A percentile compares a stretch with the other conserved stretches of the same genome.
These are phyloP conservation scores for Dichetophora obliterata DNA, from an alignment of 2,888 invertebrate species.

Conservation along the genomic window DNA sequence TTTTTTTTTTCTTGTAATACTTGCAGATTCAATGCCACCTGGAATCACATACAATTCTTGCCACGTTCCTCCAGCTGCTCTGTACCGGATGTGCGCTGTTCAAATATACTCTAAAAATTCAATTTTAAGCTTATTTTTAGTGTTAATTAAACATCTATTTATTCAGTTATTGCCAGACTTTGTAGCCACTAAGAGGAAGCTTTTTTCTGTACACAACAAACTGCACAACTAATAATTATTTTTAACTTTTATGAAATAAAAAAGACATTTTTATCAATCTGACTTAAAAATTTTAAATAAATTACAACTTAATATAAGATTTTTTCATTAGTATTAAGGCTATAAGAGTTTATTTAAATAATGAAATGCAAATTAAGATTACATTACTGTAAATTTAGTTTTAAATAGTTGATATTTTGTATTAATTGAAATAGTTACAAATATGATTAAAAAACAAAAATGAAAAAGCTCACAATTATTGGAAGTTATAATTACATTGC, in stretches of 20 bases:
- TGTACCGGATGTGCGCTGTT: slow-evolving; percentile 59
- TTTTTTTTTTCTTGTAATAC: not conserved
- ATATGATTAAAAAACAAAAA: too few species aligned
- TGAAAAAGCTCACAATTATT: too few species aligned
- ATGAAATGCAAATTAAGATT: not conserved
- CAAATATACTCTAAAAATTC: slow-evolving; percentile 60
- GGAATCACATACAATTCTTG: slow-evolving; percentile 67
- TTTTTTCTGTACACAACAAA: slow-evolving; percentile 26
- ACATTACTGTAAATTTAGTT: not conserved
- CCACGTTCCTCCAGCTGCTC: slow-evolving; percentile 64
- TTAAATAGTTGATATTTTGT: not conserved
- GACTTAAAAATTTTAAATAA: not conserved
- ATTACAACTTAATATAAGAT: not conserved
- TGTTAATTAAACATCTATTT: not conserved
- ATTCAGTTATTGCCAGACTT: slow-evolving; percentile 11
- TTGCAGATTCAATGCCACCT: slow-evolving; percentile 65
- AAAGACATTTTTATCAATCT: not conserved
- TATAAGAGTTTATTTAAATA: slow-evolving; percentile 36
- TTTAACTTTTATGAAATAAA: slow-evolving; percentile 1
- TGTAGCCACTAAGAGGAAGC: slow-evolving; percentile 4
- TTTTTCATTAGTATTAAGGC: not conserved
- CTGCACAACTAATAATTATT: not conserved
- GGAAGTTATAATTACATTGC: too few species aligned
- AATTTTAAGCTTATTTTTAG: too few species aligned
- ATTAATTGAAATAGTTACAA: too few species aligned